Base-by-base conservation (phyloP, 2,113 vertebrate genomes). In the Phainopepla nitens region DNA sequence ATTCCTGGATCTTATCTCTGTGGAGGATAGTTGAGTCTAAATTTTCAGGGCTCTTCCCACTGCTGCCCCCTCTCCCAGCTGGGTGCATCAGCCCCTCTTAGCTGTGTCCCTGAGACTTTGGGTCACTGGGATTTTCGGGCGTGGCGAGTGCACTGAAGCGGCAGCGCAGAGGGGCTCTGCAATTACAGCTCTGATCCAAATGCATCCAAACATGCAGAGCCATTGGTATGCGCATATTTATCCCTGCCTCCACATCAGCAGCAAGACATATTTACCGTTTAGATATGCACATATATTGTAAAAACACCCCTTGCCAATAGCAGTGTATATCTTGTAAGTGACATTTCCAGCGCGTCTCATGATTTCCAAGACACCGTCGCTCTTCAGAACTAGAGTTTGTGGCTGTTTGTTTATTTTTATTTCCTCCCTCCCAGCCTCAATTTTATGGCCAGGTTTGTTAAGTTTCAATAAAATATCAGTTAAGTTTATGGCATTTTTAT, bases 171-270 rank as follows among this genome's bases (percentile, higher is more conserved):
- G 76, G 76, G 39, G 56, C 81, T 66, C 82, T 45, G 82, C 94
- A 94, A 44, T 97, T 94, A 96, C 23, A 4, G 45, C 85, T 92
- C 87, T 89, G 94, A 97, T 90, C 87, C 96, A 96, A 68, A 95
- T 70, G 86, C 95, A 81, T 96, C 93, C 86, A 33, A 94, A 96
- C 95, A 10, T 41, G 90, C 4, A 8, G 88, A 81, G 76, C 35
- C 91, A 92, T 97, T 95, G 92, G 29, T 95, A 97, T 98, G 97
- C 47, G 87, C 96, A 97, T 97, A 96, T 97, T 98, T 96, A 95
- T 96, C 87, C 91, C 87, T 72, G 68, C 87, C 85, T 92, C 94
- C 87, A 44, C 91, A 89, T 91, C 94, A 87, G 89, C 78, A 7
- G 86, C 90, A 64, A 91, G 96, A 82, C 90, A 27, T 94, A 94